Conservation (phyloP, 1,140 invertebrate genomes). For the Palaemon carinicauda region DNA sequence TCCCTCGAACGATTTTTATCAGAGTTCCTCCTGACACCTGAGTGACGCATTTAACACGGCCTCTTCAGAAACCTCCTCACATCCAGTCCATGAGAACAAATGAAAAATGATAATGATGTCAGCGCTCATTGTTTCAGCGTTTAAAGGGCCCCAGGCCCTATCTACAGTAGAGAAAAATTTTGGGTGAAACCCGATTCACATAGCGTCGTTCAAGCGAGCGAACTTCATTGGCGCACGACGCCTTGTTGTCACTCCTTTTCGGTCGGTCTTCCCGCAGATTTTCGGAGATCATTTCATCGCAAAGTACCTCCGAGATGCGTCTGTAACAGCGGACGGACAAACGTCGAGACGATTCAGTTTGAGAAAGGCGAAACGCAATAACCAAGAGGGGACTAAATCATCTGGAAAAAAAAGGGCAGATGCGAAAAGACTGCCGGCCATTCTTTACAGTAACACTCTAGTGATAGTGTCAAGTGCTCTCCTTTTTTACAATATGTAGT, state of each 20-base stretch:
- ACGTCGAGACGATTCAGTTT: too few species aligned
- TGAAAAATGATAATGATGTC: conserved; percentile 46
- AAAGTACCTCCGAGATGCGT: too few species aligned
- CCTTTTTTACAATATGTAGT: conserved; percentile 31
- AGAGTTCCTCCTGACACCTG: background rate
- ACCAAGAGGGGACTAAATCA: too few species aligned
- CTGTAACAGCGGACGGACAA: too few species aligned
- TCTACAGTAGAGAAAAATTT: conserved; percentile 35
- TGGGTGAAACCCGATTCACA: background rate
- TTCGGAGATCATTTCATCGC: too few species aligned
- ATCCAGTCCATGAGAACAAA: conserved; percentile 29
- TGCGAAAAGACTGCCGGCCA: background rate
- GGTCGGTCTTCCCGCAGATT: too few species aligned
- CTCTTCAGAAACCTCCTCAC: background rate
- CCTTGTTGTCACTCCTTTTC: too few species aligned
- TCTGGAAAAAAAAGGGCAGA: too few species aligned
- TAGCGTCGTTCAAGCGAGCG: background rate
- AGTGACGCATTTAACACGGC: conserved; percentile 7
- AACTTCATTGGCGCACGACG: too few species aligned
- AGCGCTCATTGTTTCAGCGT: conserved; percentile 39
- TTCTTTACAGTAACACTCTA: conserved; percentile 44
- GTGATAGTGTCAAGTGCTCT: conserved; percentile 48
- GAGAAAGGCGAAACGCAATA: too few species aligned
- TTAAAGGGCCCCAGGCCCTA: conserved; percentile 27
- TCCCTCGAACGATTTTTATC: conserved; percentile 1